These are phyloP conservation scores for Netelia fuscicornis DNA, from an alignment of 2,888 invertebrate genomes.

Conservation along the genomic window DNA sequence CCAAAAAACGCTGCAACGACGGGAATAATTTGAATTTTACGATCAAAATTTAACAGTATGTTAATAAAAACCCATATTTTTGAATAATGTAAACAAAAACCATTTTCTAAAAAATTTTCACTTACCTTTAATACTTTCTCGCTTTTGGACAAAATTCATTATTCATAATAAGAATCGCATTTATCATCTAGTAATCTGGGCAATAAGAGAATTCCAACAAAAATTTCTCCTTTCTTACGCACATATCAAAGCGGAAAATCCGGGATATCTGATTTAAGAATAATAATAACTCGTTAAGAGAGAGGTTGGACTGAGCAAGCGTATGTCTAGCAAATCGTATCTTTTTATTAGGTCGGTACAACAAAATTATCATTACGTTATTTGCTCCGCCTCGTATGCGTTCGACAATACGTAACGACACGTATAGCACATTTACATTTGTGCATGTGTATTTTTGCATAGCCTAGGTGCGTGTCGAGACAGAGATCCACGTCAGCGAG, in stretches of 20 bases:
- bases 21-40: no score
- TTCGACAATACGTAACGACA: constrained; percentile 50
- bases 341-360: constrained; percentile 38
- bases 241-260: constrained; percentile 56
- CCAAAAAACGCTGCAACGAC: no score
- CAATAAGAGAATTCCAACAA: constrained; percentile 27
- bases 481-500: constrained; percentile 50
- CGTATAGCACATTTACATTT: constrained; percentile 31
- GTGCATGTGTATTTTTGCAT: constrained; percentile 21
- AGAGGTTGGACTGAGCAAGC: constrained; percentile 4
- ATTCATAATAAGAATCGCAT: no score
- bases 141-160: no score
- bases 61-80: no score
- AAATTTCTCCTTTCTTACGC: constrained; percentile 1
- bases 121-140: no score
- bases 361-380: constrained; percentile 42
- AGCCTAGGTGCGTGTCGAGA: constrained; percentile 16
- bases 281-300: constrained; percentile 35
- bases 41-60: no score
- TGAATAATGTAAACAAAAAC: no score
- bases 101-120: no score
- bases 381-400: constrained; percentile 36
- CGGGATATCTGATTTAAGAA: constrained; percentile 52
- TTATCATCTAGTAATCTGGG: constrained; percentile 2
- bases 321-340: background rate